These are phyloP conservation scores for Lordiphosa mommai DNA, from an alignment of 1,140 invertebrate genomes.

Conservation along the genomic window DNA sequence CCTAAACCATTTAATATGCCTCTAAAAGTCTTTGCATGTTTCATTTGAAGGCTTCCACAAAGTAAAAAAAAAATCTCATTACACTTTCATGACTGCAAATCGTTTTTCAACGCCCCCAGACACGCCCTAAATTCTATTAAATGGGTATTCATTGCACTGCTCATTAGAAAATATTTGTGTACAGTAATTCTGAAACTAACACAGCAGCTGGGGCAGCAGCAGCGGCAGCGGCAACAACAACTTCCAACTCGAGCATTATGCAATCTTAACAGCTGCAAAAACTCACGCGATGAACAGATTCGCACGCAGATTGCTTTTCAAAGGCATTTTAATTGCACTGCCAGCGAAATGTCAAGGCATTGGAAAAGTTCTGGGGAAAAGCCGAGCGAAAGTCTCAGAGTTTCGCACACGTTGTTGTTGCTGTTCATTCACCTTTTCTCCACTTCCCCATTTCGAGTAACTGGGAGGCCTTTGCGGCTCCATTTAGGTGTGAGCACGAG, in stretches of 20 bases:
- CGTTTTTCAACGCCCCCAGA: neutral
- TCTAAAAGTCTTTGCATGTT: constrained; percentile 28
- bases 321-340: constrained; percentile 67
- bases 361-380: constrained; percentile 45
- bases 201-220: neutral
- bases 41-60: neutral
- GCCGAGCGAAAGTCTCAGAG: constrained; percentile 36
- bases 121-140: constrained; percentile 48
- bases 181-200: constrained; percentile 35
- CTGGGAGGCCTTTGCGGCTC: constrained; percentile 24
- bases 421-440: constrained; percentile 35
- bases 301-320: constrained; percentile 48
- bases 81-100: constrained; percentile 33
- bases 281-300: constrained; percentile 38
- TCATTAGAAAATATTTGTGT: constrained; percentile 73
- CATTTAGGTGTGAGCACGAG: constrained; percentile 17
- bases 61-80: constrained; percentile 24
- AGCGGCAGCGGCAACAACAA: constrained; percentile 1
- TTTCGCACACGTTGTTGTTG: neutral
- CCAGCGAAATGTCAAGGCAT: constrained; percentile 43
- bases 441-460: neutral
- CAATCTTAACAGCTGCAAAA: constrained; percentile 16
- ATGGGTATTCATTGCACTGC: constrained; percentile 62
- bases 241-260: constrained; percentile 26
- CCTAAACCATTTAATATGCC: neutral